These are phyloP conservation scores for Myathropa florea DNA, from an alignment of 2,888 invertebrate species.

Conservation along the genomic window DNA sequence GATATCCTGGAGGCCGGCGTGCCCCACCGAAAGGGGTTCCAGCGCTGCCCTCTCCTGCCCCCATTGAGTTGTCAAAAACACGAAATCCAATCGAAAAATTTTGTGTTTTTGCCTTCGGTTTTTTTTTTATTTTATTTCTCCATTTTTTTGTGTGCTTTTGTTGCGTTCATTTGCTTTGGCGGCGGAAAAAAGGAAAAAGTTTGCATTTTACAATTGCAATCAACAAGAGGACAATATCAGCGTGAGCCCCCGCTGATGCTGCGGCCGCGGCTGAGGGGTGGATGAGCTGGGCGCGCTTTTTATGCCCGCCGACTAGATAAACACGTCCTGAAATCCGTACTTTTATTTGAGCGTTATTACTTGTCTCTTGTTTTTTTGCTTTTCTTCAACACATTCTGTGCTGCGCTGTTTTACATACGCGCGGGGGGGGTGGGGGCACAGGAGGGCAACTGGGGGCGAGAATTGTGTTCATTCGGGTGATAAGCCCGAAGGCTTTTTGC, in stretches of 20 bases:
- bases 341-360: conserved; percentile 54
- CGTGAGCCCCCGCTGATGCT: background rate
- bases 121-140: background rate
- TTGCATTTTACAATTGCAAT: conserved; percentile 71
- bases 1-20: conserved; percentile 33
- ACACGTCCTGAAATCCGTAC: conserved; percentile 58
- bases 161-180: background rate
- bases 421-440: background rate
- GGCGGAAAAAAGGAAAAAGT: conserved; percentile 34
- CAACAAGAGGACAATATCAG: conserved; percentile 66
- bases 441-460: too few relatives aligned
- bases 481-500: background rate
- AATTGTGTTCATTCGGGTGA: background rate
- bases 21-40: conserved; percentile 14
- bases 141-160: background rate
- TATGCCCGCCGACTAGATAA: conserved; percentile 56
- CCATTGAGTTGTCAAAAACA: conserved; percentile 66
- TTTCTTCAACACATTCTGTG: background rate
- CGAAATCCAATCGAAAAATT: conserved; percentile 63
- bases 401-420: conserved; percentile 18
- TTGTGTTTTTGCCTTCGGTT: conserved; percentile 2
- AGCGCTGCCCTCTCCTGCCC: background rate
- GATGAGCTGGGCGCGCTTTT: background rate
- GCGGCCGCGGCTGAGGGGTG: background rate
- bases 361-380: background rate